A percentile compares a stretch with the other conserved stretches of the same genome.
Evolutionary conservation across 2,888 invertebrate genomes (phyloP).

Genomic region (Drosophila borborema): DNA sequence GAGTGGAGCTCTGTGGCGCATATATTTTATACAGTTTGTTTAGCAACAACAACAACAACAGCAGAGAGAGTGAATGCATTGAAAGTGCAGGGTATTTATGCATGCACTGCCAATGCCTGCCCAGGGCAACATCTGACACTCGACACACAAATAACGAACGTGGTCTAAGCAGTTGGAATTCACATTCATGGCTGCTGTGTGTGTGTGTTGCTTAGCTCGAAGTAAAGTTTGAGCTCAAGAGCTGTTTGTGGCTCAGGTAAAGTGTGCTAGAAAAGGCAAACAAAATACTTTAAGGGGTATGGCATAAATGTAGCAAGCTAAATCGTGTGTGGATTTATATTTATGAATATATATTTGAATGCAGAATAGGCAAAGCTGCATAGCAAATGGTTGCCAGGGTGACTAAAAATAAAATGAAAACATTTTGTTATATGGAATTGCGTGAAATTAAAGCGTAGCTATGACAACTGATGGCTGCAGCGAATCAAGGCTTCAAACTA

Average conservation of each 20-base stretch:
- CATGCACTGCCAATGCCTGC: constrained; percentile 7
- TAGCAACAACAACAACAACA: not conserved
- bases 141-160: not conserved
- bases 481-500: too few species aligned
- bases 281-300: not conserved
- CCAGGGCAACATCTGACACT: not conserved
- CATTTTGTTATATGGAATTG: too few species aligned
- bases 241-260: not conserved
- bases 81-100: not conserved
- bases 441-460: too few species aligned
- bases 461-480: too few species aligned
- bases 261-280: too few species aligned
- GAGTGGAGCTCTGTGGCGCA: constrained; percentile 29
- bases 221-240: not conserved
- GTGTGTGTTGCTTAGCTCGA: too few species aligned
- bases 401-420: too few species aligned
- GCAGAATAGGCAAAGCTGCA: too few species aligned
- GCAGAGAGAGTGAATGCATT: not conserved
- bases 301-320: too few species aligned
- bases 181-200: too few species aligned
- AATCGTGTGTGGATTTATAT: not conserved
- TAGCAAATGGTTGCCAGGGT: too few species aligned
- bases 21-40: constrained; percentile 28
- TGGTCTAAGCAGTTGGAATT: not conserved
- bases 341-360: too few species aligned